Evolutionary conservation across 2,888 invertebrate species (phyloP), one percentile per base, ranked within the genome.

Genomic region (Archaeoteleia sp.): DNA sequence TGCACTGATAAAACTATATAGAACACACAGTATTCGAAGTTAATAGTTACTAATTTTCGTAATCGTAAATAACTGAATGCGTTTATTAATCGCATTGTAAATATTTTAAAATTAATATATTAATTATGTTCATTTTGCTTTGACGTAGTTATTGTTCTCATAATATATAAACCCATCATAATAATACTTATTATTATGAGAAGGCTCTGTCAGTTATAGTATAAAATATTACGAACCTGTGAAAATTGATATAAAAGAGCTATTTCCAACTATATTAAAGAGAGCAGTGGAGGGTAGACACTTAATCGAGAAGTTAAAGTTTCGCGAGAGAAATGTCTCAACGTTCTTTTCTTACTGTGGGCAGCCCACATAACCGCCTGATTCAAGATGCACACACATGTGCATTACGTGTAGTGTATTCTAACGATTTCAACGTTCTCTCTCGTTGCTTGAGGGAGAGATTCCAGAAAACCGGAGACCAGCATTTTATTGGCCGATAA

Each of bases 391-490:
- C 54, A 55, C 49, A 29, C 37, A 60, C 55, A 48, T 62, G 57
- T 42, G 53, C 25, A 51, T 39, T 53, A 48, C 51, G 42, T 45
- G 48, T 48, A 60, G 60, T 46, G 55, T 63, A 51, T 60, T 53
- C 57, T 62, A 62, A 55, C 65, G 62, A 58, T 68, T 58, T 71
- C 49, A 45, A 55, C 55, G 55, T 61, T 45, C 45, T 46, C 27
- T 17, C 34, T 39, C 42, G 49, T 29, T 25, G 45, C 54, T 67
- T 49, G 45, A 30, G 15, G 39, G 67, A 63, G 76, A 63, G 78
- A 80, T 81, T 82, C 78, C 78, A 78, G 83, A 82, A 83, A 79
- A 81, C 67, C 74, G 75, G 82, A 82, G 80, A 84, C 84, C 84
- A 84, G 78, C 67, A 67, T 74, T 74, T 77, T 70, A 85, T 85